These are phyloP conservation scores for Lepus oiostolus DNA, from an alignment of 2,797 vertebrate species.

Conservation along the genomic window DNA sequence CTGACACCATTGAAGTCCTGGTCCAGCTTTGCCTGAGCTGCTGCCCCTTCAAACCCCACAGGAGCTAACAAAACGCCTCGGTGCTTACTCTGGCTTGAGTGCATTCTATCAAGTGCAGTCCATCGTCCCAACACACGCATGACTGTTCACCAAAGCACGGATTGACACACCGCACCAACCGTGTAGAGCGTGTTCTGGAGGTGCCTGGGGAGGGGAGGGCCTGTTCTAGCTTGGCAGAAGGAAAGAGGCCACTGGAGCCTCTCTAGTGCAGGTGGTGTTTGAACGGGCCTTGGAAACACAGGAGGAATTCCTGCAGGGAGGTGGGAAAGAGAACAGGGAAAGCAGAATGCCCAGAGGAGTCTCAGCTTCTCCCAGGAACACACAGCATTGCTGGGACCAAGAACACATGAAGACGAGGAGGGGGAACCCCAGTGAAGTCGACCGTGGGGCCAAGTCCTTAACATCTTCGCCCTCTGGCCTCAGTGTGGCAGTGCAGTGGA, in stretches of 20 bases:
- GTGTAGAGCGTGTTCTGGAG: background rate
- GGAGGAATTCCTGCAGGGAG: background rate
- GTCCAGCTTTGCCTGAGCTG: background rate
- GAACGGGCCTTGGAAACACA: background rate
- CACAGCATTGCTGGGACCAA: background rate
- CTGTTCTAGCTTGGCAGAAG: background rate
- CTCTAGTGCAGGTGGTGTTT: background rate
- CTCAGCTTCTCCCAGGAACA: rapidly evolving
- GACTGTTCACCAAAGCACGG: background rate
- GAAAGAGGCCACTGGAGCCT: background rate
- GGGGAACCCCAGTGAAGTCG: rapidly evolving
- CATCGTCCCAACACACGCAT: background rate
- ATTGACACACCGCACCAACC: rapidly evolving
- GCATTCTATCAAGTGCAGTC: background rate
- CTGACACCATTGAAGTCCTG: rapidly evolving
- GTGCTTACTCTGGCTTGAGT: background rate
- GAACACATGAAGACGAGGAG: rapidly evolving
- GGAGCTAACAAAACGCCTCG: background rate
- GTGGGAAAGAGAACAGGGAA: background rate
- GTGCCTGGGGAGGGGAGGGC: background rate
- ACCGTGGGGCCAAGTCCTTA: rapidly evolving
- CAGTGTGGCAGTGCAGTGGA: too few species aligned
- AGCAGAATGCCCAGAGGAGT: background rate
- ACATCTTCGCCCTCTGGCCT: rapidly evolving
- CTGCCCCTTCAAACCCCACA: background rate